Conservation (phyloP, 2,888 invertebrate genomes). For the Azorinus chamasolen region DNA sequence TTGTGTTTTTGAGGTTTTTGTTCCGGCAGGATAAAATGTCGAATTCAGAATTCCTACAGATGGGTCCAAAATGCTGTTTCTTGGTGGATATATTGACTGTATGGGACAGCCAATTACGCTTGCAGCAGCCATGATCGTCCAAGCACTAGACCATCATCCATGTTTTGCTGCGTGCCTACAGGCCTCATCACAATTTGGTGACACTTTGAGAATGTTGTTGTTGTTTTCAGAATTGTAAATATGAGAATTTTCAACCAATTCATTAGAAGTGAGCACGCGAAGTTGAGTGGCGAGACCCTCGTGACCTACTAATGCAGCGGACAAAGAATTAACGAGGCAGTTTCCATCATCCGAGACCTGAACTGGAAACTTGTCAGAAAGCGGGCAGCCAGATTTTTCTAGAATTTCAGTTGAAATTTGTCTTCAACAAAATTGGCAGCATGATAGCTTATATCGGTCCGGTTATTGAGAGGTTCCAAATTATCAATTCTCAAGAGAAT, state of each 20-base stretch:
- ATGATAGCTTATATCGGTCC: too few species aligned
- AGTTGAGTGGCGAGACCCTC: too few species aligned
- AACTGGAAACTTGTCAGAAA: too few species aligned
- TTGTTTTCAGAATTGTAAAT: neutral
- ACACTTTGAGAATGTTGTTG: neutral
- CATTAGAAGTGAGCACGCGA: too few species aligned
- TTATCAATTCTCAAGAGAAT: too few species aligned
- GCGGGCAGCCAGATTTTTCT: constrained; percentile 1
- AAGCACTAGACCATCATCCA: neutral
- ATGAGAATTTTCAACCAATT: too few species aligned
- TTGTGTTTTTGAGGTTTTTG: too few species aligned
- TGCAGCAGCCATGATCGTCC: constrained; percentile 11
- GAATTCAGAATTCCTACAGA: constrained; percentile 7
- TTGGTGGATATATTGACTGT: constrained; percentile 5
- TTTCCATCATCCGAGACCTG: constrained; percentile 5
- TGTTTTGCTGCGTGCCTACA: constrained; percentile 3
- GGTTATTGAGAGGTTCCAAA: too few species aligned
- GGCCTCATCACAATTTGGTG: constrained; percentile 1
- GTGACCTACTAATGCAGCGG: constrained; percentile 4
- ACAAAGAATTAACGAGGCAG: constrained; percentile 8
- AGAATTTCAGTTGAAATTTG: neutral
- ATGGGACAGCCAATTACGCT: constrained; percentile 2
- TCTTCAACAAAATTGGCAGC: neutral
- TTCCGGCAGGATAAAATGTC: too few species aligned
- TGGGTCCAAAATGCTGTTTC: neutral